These are phyloP conservation scores for Steinernema scapterisci DNA, from an alignment of 2,888 invertebrate genomes.

Conservation along the genomic window DNA sequence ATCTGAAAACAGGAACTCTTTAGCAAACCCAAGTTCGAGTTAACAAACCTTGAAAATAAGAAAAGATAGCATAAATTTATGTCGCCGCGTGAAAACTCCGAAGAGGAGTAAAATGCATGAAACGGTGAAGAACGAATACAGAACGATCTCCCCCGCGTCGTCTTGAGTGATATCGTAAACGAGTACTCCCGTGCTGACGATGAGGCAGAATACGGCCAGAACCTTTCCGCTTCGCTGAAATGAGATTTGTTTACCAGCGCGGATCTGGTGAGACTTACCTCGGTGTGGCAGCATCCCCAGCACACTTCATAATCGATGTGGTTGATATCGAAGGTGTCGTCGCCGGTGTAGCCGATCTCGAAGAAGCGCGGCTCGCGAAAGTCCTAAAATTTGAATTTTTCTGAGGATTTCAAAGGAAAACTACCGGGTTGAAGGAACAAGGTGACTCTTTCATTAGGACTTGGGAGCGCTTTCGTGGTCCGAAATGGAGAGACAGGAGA, in stretches of 20 bases:
- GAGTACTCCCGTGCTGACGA: neutral
- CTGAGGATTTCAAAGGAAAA: no score
- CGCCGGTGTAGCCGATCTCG: neutral
- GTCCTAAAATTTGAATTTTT: neutral
- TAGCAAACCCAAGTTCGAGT: no score
- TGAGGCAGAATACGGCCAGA: neutral
- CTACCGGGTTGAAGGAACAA: no score
- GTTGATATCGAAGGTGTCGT: neutral
- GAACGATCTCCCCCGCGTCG: neutral
- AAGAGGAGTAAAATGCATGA: neutral
- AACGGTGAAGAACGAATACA: neutral
- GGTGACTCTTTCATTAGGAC: no score
- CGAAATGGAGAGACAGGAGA: no score
- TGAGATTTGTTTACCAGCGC: no score
- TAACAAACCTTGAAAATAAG: neutral
- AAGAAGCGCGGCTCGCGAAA: neutral
- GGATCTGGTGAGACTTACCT: neutral
- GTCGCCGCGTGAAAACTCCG: neutral
- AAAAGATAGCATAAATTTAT: neutral
- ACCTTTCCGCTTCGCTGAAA: neutral
- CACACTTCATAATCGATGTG: constrained; percentile 3
- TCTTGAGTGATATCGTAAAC: neutral
- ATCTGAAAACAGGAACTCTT: no score
- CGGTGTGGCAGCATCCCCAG: neutral
- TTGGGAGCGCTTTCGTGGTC: no score